Percentiles rank a stretch among this genome's conserved stretches.
phyloP scores from a whole-genome alignment of 2,888 invertebrate genomes.

The Habrosyne pyritoides region DNA sequence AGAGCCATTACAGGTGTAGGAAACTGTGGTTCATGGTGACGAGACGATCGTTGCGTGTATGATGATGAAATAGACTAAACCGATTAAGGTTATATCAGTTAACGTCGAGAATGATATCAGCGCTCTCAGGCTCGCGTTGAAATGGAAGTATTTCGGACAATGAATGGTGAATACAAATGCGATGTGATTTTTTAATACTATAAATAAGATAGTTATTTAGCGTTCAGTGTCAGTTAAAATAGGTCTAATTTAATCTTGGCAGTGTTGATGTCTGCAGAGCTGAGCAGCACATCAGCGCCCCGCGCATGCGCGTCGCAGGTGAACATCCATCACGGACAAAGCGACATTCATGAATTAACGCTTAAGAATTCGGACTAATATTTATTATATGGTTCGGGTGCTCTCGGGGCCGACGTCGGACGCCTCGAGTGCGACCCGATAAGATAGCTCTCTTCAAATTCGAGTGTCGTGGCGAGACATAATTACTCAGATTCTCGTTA shows the following conservation, averaged over 20 bases:
- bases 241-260: slow-evolving; percentile 72
- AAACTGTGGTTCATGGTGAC: slow-evolving; percentile 18
- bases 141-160: slow-evolving; percentile 7
- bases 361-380: not conserved
- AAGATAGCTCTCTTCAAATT: slow-evolving; percentile 14
- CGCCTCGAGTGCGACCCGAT: not conserved
- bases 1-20: slow-evolving; percentile 22
- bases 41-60: slow-evolving; percentile 15
- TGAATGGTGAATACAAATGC: slow-evolving; percentile 13
- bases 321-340: slow-evolving; percentile 9
- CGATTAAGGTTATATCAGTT: not conserved
- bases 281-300: slow-evolving; percentile 17
- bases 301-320: slow-evolving; percentile 21
- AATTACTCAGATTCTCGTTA: slow-evolving; percentile 42
- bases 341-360: slow-evolving; percentile 14
- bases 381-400: not conserved
- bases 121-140: not conserved
- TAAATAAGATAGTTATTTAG: slow-evolving; percentile 42
- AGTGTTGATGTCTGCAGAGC: slow-evolving; percentile 39
- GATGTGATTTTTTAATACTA: slow-evolving; percentile 28
- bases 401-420: not conserved
- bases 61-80: not conserved
- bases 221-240: slow-evolving; percentile 56
- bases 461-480: slow-evolving; percentile 31
- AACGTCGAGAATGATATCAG: not conserved